A percentile compares a stretch with the other conserved stretches of the same genome.
These are phyloP conservation scores for Lasioglossum calceatum DNA, from an alignment of 2,888 invertebrate genomes.

Conservation along the genomic window DNA sequence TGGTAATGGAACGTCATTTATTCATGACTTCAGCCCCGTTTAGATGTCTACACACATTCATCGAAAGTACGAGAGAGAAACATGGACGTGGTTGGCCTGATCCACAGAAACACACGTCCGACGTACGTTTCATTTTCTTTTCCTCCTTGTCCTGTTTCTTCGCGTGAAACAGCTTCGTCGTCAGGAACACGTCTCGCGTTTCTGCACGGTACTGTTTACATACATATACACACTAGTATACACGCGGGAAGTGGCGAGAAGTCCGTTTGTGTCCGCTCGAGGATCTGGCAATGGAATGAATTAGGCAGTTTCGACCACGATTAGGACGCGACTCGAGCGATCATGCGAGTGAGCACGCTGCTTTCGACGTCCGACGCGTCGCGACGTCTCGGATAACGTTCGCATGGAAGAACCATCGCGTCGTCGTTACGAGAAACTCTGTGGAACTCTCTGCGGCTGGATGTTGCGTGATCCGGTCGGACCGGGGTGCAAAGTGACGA, in stretches of 20 bases:
- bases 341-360: conserved; percentile 40
- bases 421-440: neutral
- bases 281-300: conserved; percentile 48
- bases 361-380: conserved; percentile 2
- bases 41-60: conserved; percentile 44
- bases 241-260: conserved; percentile 42
- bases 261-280: conserved; percentile 21
- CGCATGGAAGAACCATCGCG: neutral
- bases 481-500: neutral
- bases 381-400: neutral
- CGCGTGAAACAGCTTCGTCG: conserved; percentile 39
- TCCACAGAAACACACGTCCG: conserved; percentile 48
- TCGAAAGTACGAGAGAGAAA: conserved; percentile 53
- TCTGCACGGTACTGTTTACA: conserved; percentile 42
- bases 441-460: neutral
- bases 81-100: conserved; percentile 56
- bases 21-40: conserved; percentile 49
- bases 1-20: conserved; percentile 59
- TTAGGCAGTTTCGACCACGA: conserved; percentile 64
- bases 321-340: conserved; percentile 56
- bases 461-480: neutral
- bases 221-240: conserved; percentile 49
- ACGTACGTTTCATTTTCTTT: neutral
- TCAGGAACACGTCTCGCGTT: conserved; percentile 63
- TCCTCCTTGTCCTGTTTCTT: neutral